phyloP scores from a whole-genome alignment of 2,888 invertebrate genomes.

The Mamestra brassicae region DNA sequence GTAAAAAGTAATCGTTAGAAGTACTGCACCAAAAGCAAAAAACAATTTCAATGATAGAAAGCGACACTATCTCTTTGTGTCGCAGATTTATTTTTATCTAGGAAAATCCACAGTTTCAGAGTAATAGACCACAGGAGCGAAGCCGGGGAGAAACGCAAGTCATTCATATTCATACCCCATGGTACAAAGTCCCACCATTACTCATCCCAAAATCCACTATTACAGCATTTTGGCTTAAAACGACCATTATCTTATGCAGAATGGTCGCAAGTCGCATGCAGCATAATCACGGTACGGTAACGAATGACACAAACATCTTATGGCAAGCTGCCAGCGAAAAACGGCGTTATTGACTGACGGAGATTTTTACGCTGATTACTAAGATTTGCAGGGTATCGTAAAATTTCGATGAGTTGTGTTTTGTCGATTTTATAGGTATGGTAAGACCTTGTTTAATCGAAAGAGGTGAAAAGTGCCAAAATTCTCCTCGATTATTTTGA shows the following conservation, averaged over 20 bases:
- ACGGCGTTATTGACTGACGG: constrained; percentile 21
- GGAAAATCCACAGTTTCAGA: too few species aligned
- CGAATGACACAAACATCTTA: constrained; percentile 18
- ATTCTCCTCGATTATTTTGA: background rate
- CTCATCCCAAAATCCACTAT: background rate
- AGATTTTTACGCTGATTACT: constrained; percentile 8
- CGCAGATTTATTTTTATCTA: too few species aligned
- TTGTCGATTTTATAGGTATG: background rate
- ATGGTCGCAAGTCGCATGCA: constrained; percentile 33
- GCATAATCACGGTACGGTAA: constrained; percentile 1
- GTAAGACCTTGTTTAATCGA: background rate
- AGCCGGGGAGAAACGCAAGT: too few species aligned
- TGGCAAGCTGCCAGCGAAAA: constrained; percentile 47
- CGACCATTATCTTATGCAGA: constrained; percentile 36
- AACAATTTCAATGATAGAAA: too few species aligned
- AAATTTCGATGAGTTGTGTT: background rate
- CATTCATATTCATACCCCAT: background rate
- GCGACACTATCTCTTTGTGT: too few species aligned
- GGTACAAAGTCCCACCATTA: too few species aligned
- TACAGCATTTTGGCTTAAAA: constrained; percentile 41
- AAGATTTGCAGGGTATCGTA: constrained; percentile 7
- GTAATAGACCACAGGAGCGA: too few species aligned
- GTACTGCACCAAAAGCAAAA: too few species aligned
- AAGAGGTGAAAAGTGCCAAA: background rate
- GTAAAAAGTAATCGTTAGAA: too few species aligned